Conservation (phyloP, 2,888 invertebrate genomes). For the Opisthograptis luteolata region DNA sequence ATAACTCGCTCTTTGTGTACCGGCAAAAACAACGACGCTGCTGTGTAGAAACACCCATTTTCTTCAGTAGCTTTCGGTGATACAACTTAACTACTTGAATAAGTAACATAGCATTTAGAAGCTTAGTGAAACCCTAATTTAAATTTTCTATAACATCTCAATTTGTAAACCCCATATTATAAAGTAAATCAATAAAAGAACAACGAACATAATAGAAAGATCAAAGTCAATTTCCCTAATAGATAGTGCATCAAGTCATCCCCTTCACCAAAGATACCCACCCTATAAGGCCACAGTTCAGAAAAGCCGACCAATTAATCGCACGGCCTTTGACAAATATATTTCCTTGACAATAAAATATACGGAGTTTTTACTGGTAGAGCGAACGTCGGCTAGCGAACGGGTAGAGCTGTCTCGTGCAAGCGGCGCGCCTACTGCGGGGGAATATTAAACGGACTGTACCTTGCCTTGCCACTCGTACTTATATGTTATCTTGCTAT, state of each 20-base stretch:
- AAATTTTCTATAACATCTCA: too few relatives aligned
- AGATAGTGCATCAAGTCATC: conserved; percentile 26
- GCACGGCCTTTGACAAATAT: conserved; percentile 77
- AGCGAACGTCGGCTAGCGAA: conserved; percentile 61
- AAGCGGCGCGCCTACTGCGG: conserved; percentile 68
- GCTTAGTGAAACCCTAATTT: too few relatives aligned
- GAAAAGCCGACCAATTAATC: conserved; percentile 72
- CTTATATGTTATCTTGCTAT: conserved; percentile 69
- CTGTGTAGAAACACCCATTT: conserved; percentile 18
- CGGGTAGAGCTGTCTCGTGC: conserved; percentile 76
- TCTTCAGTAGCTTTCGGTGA: conserved; percentile 15
- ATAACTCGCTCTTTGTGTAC: conserved; percentile 71
- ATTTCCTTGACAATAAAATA: conserved; percentile 81
- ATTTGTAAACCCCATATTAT: background rate
- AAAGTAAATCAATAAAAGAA: conserved; percentile 1
- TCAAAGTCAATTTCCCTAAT: conserved; percentile 26
- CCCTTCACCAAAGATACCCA: conserved; percentile 45
- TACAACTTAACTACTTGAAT: background rate
- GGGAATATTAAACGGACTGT: conserved; percentile 77
- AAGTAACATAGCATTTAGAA: background rate
- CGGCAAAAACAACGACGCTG: conserved; percentile 59
- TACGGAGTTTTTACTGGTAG: conserved; percentile 73
- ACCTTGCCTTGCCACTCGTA: conserved; percentile 48
- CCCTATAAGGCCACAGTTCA: conserved; percentile 54
- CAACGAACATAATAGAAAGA: conserved; percentile 7